Evolutionary conservation across 2,113 vertebrate genomes (phyloP), one percentile per base, ranked within the genome.

Genomic region (Hyperoodon ampullatus): DNA sequence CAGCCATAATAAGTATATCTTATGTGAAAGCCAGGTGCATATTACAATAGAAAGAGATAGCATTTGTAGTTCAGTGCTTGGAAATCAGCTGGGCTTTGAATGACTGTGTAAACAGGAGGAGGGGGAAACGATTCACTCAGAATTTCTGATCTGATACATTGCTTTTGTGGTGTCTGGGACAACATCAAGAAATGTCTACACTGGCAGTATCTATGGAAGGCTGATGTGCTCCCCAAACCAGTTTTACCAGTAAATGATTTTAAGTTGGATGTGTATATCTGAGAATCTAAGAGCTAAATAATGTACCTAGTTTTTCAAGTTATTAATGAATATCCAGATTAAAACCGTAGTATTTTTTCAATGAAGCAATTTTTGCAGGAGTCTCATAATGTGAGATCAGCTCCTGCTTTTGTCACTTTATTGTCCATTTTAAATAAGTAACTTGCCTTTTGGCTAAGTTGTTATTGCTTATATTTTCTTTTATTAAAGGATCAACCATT

Each of bases 311-410:
- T 47, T 80, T 72, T 90, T 44, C 61, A 26, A 6, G 53, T 44
- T 26, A 16, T 53, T n/a, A 18, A 11, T 90, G 71, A 66, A 14
- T 53, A 16, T 63, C 9, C 16, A 72, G 13, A 35, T 28, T 3
- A 13, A 24, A 84, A 30, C 28, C 2, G 39, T 4, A 8, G 8
- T 47, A 1, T n/a, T 44, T 77, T 66, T 44, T 60, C 26, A 15
- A 11, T 77, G 65, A 96, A 90, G 78, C 95, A 84, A 6, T 96
- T 95, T 91, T 97, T 71, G 89, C 47, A 93, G 90, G 53, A 96
- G 77, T 95, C 94, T 88, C 14, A 13, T n/a, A 44, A 15, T 11
- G 2, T 60, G 13, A 63, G 30, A 21, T 5, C 42, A 28, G 33
- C 28, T 77, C 8, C 50, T n/a, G 1, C 58, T 70, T 30, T 72